Conservation (phyloP, 2,113 vertebrate genomes). For the Alces alces region DNA sequence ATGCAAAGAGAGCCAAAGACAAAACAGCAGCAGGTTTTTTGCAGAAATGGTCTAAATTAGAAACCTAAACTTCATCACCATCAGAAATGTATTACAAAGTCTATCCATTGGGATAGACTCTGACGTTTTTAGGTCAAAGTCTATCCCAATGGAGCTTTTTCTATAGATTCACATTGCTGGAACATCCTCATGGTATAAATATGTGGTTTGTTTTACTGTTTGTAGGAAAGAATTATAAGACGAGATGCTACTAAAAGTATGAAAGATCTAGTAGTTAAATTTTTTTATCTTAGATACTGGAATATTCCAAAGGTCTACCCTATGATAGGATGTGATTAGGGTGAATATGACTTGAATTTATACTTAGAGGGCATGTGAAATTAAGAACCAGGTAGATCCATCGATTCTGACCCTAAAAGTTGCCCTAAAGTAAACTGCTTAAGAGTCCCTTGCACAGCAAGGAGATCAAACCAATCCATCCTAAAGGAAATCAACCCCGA, state of each 20-base stretch:
- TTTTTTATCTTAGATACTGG: background rate
- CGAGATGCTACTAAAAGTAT: background rate
- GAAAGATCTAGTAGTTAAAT: background rate
- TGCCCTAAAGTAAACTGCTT: background rate
- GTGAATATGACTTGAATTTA: background rate
- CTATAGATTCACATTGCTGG: slow-evolving; percentile 80
- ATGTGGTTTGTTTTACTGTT: slow-evolving; percentile 82
- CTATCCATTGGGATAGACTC: background rate
- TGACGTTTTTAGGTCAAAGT: slow-evolving; percentile 63
- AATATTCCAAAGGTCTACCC: background rate
- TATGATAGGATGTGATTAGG: background rate
- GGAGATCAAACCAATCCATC: background rate
- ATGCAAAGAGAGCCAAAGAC: background rate
- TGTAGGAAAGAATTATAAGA: slow-evolving; percentile 81
- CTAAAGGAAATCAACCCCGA: background rate
- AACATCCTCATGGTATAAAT: slow-evolving; percentile 83
- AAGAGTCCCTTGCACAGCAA: background rate
- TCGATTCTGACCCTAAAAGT: background rate
- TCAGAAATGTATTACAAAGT: background rate
- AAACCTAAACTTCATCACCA: background rate
- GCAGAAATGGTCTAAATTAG: background rate
- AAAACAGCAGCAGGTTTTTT: background rate
- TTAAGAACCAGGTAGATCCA: background rate
- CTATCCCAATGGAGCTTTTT: slow-evolving; percentile 82
- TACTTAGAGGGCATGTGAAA: background rate